These are phyloP conservation scores for Hyperopisus bebe DNA, from an alignment of 2,113 vertebrate genomes.

Conservation along the genomic window DNA sequence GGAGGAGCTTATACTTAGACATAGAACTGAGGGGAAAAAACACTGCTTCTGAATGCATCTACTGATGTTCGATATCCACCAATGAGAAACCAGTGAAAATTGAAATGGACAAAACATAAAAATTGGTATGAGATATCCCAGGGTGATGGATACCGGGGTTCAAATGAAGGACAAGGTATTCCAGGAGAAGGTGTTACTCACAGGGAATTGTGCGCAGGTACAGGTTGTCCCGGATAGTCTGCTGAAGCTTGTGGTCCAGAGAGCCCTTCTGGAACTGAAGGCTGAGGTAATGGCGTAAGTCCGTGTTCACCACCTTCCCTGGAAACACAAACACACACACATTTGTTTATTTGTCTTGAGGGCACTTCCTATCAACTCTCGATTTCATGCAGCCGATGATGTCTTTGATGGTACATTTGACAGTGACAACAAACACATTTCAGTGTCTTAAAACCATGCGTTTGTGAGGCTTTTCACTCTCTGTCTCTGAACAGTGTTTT, in stretches of 20 bases:
- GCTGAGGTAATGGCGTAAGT: slow-evolving; percentile 94
- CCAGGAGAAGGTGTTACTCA: slow-evolving; percentile 57
- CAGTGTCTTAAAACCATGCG: neutral
- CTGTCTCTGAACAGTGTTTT: neutral
- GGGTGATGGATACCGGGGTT: neutral
- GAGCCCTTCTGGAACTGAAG: slow-evolving; percentile 98
- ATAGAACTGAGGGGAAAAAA: neutral
- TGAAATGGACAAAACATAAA: neutral
- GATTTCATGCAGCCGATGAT: neutral
- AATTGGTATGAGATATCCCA: neutral
- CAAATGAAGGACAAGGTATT: neutral
- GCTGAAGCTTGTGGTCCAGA: slow-evolving; percentile 93
- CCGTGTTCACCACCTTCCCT: slow-evolving; percentile 98
- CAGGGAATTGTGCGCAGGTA: slow-evolving; percentile 97
- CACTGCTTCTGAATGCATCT: neutral
- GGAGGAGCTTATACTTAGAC: neutral
- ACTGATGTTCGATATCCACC: neutral
- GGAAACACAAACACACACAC: slow-evolving; percentile 19
- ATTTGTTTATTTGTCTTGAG: neutral
- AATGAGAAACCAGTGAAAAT: neutral
- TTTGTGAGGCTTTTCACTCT: neutral
- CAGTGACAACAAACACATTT: neutral
- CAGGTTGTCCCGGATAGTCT: slow-evolving; percentile 96
- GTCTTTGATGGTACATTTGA: neutral
- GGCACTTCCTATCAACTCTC: neutral